Evolutionary conservation across 1,140 invertebrate genomes (phyloP), one percentile per base, ranked within the genome.

Genomic region (Vanessa atalanta): DNA sequence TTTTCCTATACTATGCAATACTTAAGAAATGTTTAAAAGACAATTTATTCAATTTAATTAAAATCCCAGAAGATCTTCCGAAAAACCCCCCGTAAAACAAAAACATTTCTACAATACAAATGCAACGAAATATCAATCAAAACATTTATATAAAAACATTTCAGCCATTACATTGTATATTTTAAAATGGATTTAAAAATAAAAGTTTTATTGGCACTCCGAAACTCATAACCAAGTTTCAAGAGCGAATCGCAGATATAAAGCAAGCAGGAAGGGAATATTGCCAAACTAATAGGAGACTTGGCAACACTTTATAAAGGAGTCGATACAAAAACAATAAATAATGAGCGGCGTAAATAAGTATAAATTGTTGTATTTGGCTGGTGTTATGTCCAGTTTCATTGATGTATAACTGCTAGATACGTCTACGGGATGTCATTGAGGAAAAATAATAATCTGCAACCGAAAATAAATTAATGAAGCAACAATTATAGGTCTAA

Each of bases 281-380:
- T 81, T 81, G 81, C 79, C 83, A 83, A 90, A 86, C 79, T 85
- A 86, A 86, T 82, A 81, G 79, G 72, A 65, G 78, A 75, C 57
- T 85, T 86, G 85, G 84, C 83, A 84, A 77, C 69, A 60, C 47
- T 60, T 67, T 70, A 64, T 76, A 70, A 76, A 83, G 82, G 31
- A 88, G 78, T 86, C 88, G 85, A 91, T 91, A 90, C 79, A 79
- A 70, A 57, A 70, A 84, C 76, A 72, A 89, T 92, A 91, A 91
- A 90, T 92, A 85, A 92, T 83, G 70, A 74, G 57, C 75, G 67
- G 80, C 81, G 81, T 85, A 90, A 90, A 91, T 92, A 90, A 87
- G 81, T 84, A 87, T 87, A 84, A 88, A 85, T 43, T 9, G 37
- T 43, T 43, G 85, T 87, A 88, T 92, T 92, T 92, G 90, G 90